Evolutionary conservation across 2,888 invertebrate genomes (phyloP).

Genomic region (Rhamphomyia laevipes): DNA sequence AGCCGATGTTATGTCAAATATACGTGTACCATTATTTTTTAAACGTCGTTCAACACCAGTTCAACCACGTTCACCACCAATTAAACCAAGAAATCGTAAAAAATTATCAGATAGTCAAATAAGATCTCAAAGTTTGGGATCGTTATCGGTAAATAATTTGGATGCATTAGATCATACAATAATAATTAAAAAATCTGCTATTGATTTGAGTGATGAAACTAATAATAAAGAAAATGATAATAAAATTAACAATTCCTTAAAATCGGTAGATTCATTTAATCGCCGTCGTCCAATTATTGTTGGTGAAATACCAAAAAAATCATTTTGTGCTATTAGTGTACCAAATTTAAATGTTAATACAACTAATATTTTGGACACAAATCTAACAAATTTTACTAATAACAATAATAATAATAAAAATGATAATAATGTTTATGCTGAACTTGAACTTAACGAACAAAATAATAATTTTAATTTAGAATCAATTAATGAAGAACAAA

Average conservation of each 20-base stretch:
- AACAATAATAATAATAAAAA: too few relatives aligned
- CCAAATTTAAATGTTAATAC: conserved; percentile 8
- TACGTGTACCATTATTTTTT: conserved; percentile 30
- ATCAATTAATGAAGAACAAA: neutral
- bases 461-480: neutral
- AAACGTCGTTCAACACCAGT: conserved; percentile 10
- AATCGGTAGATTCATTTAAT: neutral
- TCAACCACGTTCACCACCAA: conserved; percentile 24
- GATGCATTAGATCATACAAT: conserved; percentile 8
- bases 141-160: conserved; percentile 37
- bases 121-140: conserved; percentile 35
- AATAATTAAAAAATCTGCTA: conserved; percentile 3
- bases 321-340: neutral
- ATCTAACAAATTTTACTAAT: conserved; percentile 26
- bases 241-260: neutral
- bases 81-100: conserved; percentile 26
- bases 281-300: neutral
- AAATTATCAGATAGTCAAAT: conserved; percentile 27
- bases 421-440: conserved; percentile 33
- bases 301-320: neutral
- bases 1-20: conserved; percentile 33
- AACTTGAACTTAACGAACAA: conserved; percentile 21
- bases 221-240: neutral
- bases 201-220: neutral
- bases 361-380: conserved; percentile 10